phyloP scores from a whole-genome alignment of 2,888 invertebrate species.

The Hesperia comma region DNA sequence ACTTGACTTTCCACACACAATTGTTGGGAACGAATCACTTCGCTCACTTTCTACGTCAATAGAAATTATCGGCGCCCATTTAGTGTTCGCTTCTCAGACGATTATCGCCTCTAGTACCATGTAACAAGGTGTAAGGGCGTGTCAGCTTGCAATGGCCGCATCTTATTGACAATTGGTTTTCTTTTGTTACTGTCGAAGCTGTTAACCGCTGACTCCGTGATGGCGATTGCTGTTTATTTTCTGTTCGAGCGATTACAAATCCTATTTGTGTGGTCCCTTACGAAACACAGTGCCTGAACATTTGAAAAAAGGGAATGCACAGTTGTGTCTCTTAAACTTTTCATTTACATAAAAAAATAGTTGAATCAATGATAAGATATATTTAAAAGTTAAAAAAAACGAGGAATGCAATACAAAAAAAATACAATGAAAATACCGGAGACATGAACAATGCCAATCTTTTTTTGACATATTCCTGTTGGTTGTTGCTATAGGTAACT shows the following conservation, averaged over 20 bases:
- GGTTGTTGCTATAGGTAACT: not conserved
- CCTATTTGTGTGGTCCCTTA: constrained; percentile 33
- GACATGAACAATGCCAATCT: not conserved
- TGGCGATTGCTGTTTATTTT: constrained; percentile 34
- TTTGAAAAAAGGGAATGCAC: not conserved
- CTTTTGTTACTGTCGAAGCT: constrained; percentile 53
- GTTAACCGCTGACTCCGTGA: constrained; percentile 32
- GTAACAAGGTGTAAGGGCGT: constrained; percentile 34
- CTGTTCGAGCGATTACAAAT: constrained; percentile 36
- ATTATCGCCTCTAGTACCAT: constrained; percentile 41
- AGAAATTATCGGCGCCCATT: constrained; percentile 50
- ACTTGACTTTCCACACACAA: constrained; percentile 67
- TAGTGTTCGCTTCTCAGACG: constrained; percentile 23
- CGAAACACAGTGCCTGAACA: not conserved
- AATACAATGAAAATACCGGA: not conserved
- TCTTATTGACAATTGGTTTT: constrained; percentile 58
- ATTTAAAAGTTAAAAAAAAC: not conserved
- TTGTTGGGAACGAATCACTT: constrained; percentile 61
- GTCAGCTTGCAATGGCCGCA: constrained; percentile 41
- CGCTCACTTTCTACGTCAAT: constrained; percentile 68
- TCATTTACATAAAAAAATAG: too few species aligned
- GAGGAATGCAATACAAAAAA: not conserved
- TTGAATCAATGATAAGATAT: too few species aligned
- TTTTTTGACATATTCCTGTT: not conserved
- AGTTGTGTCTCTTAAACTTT: not conserved